These are phyloP conservation scores for Apteryx mantelli DNA, from an alignment of 2,113 vertebrate species.

Conservation along the genomic window DNA sequence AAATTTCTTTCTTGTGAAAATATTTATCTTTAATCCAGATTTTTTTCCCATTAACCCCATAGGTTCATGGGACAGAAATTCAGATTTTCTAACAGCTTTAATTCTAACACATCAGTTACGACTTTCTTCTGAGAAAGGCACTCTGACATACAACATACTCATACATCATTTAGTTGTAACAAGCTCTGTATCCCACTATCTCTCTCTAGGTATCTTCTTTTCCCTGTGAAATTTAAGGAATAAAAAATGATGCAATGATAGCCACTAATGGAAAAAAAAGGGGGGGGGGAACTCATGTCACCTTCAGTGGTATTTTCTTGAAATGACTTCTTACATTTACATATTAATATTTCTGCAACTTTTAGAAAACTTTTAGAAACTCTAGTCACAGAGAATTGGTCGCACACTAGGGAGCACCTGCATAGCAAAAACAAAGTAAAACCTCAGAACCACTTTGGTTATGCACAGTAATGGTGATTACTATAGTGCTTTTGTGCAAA, in stretches of 20 bases:
- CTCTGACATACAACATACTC: background rate
- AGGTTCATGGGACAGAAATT: background rate
- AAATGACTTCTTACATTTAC: background rate
- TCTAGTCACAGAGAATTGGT: background rate
- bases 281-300: background rate
- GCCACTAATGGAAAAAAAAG: background rate
- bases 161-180: background rate
- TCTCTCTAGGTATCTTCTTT: background rate
- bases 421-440: background rate
- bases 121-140: background rate
- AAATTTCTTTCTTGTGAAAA: background rate
- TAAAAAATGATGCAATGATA: background rate
- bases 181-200: background rate
- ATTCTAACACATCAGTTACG: background rate
- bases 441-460: background rate
- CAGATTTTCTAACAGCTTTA: background rate
- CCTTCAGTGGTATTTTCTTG: background rate
- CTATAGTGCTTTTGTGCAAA: background rate
- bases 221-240: background rate
- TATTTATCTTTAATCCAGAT: fast-evolving
- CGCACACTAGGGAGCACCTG: background rate
- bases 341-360: background rate
- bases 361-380: background rate
- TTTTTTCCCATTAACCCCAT: too few species aligned
- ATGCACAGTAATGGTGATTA: background rate